Base-by-base conservation (phyloP, 2,113 vertebrate species). In the Aldabrachelys gigantea region DNA sequence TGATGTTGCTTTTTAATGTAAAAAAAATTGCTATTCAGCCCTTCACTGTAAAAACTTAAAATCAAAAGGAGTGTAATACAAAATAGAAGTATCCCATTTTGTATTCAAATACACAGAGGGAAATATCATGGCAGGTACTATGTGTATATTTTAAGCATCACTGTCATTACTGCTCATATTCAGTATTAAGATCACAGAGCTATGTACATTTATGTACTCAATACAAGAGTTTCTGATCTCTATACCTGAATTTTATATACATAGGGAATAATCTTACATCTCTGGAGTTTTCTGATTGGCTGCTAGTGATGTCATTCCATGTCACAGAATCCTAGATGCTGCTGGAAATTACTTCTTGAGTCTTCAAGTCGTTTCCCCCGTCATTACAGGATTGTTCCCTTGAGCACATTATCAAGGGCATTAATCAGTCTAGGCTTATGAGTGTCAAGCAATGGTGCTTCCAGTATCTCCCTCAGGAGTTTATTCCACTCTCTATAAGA, bases 351-450 rank as follows among this genome's bases (percentile, higher is more conserved):
- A 83, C 79, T 84, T 94, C 75, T 6, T 95, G 72, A 79, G 81
- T 83, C 93, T 95, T 87, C 89, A 53, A 83, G 89, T 82, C 90
- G 47, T 27, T 88, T 92, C 84, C 93, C 89, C 57, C 89, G 75
- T 79, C 92, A 87, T 88, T 87, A 84, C 85, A 83, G 89, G 85
- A 91, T 59, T 80, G 65, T n/a, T 95, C 96, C 92, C 91, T 38
- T 24, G 94, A 72, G 96, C 10, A 89, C 80, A 87, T 75, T 92
- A 95, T 82, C 90, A 95, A 96, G 93, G 54, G 89, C 75, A 88
- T 94, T 95, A 95, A 95, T 97, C 94, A 97, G 89, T 80, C 82
- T 85, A 50, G 50, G 94, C 95, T 95, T 87, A 91, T 87, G 90
- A 96, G 87, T 93, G 83, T 95, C 96, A 57, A 92, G 96, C 81